Conservation (phyloP, 1,140 invertebrate genomes). For the Zaprionus vittiger region DNA sequence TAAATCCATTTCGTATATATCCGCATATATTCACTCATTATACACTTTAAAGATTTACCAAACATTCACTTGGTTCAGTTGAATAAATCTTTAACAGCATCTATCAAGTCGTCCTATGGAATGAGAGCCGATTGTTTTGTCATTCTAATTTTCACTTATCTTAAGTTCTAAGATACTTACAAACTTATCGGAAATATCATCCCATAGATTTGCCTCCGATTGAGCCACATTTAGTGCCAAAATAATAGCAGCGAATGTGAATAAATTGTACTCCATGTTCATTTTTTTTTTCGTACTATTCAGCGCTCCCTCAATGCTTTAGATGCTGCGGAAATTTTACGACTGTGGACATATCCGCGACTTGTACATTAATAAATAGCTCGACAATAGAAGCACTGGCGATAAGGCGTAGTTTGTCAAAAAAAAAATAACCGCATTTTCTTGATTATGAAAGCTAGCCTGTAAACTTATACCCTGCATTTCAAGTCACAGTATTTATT, state of each 20-base stretch:
- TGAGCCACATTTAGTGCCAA: conserved; percentile 31
- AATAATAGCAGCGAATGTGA: conserved; percentile 25
- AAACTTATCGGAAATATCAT: conserved; percentile 42
- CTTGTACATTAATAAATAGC: conserved; percentile 37
- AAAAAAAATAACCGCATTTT: conserved; percentile 17
- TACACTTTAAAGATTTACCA: background rate
- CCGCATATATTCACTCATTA: background rate
- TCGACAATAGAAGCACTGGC: conserved; percentile 19
- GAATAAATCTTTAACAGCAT: conserved; percentile 43
- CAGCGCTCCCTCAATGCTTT: conserved; percentile 22
- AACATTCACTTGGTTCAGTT: background rate
- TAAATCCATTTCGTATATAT: background rate
- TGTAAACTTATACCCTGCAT: background rate
- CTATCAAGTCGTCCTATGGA: conserved; percentile 32
- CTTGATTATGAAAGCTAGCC: conserved; percentile 1
- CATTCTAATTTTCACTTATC: background rate
- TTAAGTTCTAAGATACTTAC: conserved; percentile 14
- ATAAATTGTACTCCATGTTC: conserved; percentile 38
- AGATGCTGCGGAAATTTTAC: conserved; percentile 20
- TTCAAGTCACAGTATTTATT: background rate
- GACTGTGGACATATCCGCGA: conserved; percentile 36
- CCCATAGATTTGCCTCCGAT: conserved; percentile 30
- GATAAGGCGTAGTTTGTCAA: conserved; percentile 41
- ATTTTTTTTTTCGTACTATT: background rate
- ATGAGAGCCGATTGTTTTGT: background rate